phyloP scores from a whole-genome alignment of 2,113 vertebrate species.

The Anoura caudifer region DNA sequence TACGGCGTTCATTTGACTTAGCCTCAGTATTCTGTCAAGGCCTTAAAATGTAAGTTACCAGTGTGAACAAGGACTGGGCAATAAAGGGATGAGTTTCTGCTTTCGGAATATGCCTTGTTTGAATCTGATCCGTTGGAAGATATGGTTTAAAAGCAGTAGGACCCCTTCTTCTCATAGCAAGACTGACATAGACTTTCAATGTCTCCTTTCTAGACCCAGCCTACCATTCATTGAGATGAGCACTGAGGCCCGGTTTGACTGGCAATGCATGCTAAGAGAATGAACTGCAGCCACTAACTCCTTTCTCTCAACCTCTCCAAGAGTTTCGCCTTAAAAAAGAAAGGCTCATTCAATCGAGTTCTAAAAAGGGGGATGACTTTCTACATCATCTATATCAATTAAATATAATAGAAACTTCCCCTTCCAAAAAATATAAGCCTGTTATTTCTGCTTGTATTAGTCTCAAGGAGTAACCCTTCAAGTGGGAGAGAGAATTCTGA shows the following conservation, averaged over 20 bases:
- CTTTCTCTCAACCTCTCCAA: not conserved
- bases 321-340: not conserved
- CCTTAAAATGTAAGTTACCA: not conserved
- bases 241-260: not conserved
- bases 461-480: not conserved
- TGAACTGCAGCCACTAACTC: not conserved
- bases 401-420: not conserved
- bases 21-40: conserved; percentile 5
- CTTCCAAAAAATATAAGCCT: not conserved
- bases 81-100: not conserved
- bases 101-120: not conserved
- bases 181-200: not conserved
- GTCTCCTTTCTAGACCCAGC: not conserved
- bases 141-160: not conserved
- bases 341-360: not conserved
- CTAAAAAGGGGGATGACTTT: not conserved
- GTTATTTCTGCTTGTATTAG: not conserved
- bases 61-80: not conserved
- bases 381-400: not conserved
- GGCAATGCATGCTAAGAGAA: not conserved
- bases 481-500: not conserved
- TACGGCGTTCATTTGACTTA: not conserved
- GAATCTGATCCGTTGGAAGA: not conserved
- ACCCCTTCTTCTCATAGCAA: not conserved
- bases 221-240: not conserved